Evolutionary conservation across 2,797 vertebrate genomes (phyloP).

Genomic region (Apodemus agrarius): DNA sequence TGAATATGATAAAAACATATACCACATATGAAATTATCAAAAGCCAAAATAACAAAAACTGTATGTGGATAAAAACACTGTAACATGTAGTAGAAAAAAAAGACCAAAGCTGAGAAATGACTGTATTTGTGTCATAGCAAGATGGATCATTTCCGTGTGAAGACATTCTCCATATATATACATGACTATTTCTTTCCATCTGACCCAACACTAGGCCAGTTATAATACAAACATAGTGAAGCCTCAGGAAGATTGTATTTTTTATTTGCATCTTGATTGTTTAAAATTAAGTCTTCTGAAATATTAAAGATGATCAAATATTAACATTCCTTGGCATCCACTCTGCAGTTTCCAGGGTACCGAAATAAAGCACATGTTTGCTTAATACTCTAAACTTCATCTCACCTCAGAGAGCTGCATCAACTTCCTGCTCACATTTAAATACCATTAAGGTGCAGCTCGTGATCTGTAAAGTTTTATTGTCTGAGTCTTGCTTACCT

Average conservation of each 20-base stretch:
- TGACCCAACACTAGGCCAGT: not conserved
- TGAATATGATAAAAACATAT: not conserved
- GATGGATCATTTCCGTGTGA: not conserved
- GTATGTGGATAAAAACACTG: not conserved
- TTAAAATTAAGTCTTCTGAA: constrained; percentile 74
- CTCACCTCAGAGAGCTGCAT: not conserved
- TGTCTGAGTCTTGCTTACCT: constrained; percentile 39
- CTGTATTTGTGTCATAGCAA: not conserved
- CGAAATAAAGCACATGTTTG: constrained; percentile 7
- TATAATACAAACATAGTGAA: not conserved
- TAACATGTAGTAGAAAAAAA: not conserved
- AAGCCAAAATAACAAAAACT: not conserved
- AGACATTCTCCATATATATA: not conserved
- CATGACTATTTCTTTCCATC: not conserved
- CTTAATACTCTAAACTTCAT: constrained; percentile 27
- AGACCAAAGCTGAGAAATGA: not conserved
- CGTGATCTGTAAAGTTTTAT: constrained; percentile 22
- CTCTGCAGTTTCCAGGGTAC: constrained; percentile 23
- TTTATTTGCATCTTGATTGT: constrained; percentile 34
- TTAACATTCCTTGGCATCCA: constrained; percentile 37
- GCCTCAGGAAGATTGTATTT: not conserved
- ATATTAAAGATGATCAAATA: constrained; percentile 75
- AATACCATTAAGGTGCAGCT: constrained; percentile 48
- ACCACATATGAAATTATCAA: not conserved
- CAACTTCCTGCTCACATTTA: not conserved